Percentiles rank a stretch among this genome's conserved stretches.
Conservation (phyloP, 1,140 invertebrate species). For the Eriocheir sinensis region DNA sequence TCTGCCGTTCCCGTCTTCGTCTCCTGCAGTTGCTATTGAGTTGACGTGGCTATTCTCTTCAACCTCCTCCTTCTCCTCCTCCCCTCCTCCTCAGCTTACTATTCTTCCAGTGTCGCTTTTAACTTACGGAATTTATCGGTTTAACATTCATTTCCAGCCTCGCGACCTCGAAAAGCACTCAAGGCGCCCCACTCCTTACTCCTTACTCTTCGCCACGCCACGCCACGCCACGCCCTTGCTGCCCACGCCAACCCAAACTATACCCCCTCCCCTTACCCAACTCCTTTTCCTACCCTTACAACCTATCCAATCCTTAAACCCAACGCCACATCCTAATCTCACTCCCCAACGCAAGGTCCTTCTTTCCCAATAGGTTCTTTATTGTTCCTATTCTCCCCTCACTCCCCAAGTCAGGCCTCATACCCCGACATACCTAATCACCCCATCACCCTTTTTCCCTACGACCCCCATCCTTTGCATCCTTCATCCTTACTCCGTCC, state of each 20-base stretch:
- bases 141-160: slow-evolving; percentile 12
- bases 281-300: background rate
- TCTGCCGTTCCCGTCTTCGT: background rate
- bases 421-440: background rate
- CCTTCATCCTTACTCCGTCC: too few relatives aligned
- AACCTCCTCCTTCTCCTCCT: background rate
- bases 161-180: background rate
- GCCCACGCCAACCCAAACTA: background rate
- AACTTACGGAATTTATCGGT: background rate
- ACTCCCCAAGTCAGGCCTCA: too few relatives aligned
- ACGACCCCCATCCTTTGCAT: too few relatives aligned
- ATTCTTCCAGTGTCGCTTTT: slow-evolving; percentile 1
- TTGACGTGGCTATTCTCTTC: too few relatives aligned
- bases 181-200: background rate
- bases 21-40: too few relatives aligned
- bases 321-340: background rate
- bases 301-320: background rate
- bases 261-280: background rate
- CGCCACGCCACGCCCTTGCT: background rate
- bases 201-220: background rate
- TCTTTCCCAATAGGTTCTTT: too few relatives aligned
- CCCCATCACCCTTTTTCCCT: background rate
- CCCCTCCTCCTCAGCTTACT: background rate
- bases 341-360: too few relatives aligned
- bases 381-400: too few relatives aligned